Evolutionary conservation across 2,113 vertebrate species (phyloP), one percentile per base, ranked within the genome.

Genomic region (Ceyx melanurus): DNA sequence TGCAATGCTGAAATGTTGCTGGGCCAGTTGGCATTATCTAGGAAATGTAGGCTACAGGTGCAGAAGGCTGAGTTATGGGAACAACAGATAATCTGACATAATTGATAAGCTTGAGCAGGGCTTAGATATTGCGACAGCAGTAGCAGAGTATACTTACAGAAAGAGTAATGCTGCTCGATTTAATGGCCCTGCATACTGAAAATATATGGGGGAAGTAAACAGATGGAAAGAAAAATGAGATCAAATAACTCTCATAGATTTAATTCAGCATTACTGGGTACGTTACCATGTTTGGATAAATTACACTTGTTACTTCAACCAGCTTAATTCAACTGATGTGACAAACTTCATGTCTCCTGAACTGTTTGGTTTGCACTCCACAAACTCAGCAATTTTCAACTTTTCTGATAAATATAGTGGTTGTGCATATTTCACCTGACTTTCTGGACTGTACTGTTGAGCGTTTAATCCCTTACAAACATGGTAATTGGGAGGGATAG

Each of bases 381-480:
- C 48, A 64, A 91, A 65, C 15, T 31, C 31, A 46, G 28, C 0
- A 0, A 6, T 82, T 92, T 65, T 77, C 17, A 64, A 26, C 42
- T 64, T 77, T 23, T 31, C 17, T 60, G 40, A 37, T 51, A 23
- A 42, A 83, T 88, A 8, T 6, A 29, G 18, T 25, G 50, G 42
- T 50, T 0, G 0, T 51, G 16, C 20, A 1, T 26, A 18, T 70
- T 33, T 29, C 6, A 22, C 33, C 23, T 76, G 16, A 4, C 14
- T 48, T 76, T 65, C 31, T 40, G 37, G 43, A 80, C 20, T 15
- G 10, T 37, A 33, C 33, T 37, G 15, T 37, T 45, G 37, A 61
- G 54, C 46, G 4, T 46, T 85, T 87, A 33, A 22, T 87, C 42
- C 51, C 22, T 40, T 89, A 46, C 6, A 53, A 72, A 43, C 13